Conservation (phyloP, 2,113 vertebrate genomes). For the Micronycteris hirsuta region DNA sequence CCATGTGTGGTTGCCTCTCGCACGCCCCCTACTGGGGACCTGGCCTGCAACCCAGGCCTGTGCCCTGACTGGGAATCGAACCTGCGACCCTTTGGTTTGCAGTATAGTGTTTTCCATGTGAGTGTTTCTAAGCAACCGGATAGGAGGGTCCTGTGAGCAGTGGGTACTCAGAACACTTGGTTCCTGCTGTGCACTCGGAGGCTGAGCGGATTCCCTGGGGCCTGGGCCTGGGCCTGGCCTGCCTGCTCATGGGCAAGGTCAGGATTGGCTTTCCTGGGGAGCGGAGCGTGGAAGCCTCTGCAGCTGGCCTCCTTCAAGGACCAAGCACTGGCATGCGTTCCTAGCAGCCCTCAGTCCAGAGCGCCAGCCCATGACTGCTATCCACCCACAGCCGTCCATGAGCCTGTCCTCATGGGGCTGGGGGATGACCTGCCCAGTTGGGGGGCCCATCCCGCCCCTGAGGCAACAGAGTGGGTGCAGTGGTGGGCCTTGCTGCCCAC, state of each 20-base stretch:
- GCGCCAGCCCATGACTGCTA: background rate
- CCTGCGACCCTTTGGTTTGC: no score
- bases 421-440: background rate
- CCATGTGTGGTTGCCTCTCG: no score
- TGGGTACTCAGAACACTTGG: background rate
- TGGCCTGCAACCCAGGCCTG: no score
- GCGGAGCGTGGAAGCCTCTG: background rate
- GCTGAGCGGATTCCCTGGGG: fast-evolving
- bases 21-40: no score
- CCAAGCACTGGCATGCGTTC: fast-evolving
- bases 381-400: conserved; percentile 57
- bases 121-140: background rate
- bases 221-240: background rate
- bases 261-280: background rate
- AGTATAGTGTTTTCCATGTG: background rate
- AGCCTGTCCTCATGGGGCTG: conserved; percentile 80
- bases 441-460: background rate
- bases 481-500: fast-evolving
- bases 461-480: background rate
- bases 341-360: fast-evolving
- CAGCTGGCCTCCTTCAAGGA: background rate
- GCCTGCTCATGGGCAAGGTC: fast-evolving
- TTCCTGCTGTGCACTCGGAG: fast-evolving
- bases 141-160: no score
- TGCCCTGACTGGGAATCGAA: no score